phyloP scores from a whole-genome alignment of 2,113 vertebrate species.

The Diphyllodes magnificus region DNA sequence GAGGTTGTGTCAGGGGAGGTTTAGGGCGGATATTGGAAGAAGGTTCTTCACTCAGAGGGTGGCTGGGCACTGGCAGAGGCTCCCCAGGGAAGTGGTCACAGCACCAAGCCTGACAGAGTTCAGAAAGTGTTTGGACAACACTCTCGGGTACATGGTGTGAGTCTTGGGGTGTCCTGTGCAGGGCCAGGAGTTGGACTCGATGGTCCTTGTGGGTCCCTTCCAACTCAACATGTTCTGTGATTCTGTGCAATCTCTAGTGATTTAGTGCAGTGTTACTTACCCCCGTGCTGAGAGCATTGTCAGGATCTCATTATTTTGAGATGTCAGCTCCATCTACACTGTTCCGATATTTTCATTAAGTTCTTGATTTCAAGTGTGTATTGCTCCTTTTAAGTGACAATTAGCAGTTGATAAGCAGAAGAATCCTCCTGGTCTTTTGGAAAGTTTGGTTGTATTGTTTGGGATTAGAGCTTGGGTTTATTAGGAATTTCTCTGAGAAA shows the following conservation, averaged over 20 bases:
- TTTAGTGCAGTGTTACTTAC: not conserved
- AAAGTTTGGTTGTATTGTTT: not conserved
- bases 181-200: not conserved
- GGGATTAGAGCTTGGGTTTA: not conserved
- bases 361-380: not conserved
- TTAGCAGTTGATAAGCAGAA: not conserved
- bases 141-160: not conserved
- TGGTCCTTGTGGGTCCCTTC: not conserved
- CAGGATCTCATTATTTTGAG: not conserved
- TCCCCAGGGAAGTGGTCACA: not conserved
- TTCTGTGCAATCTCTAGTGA: not conserved
- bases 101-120: not conserved
- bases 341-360: not conserved
- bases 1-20: not conserved
- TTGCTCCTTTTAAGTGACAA: not conserved
- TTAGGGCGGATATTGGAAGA: not conserved
- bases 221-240: not conserved
- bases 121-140: not conserved
- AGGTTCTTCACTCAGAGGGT: not conserved
- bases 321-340: not conserved
- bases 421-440: not conserved
- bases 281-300: not conserved
- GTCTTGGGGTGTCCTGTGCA: not conserved
- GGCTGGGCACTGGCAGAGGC: rapidly evolving
- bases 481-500: not conserved